phyloP scores from a whole-genome alignment of 2,888 invertebrate genomes.

The Sphaerophoria rueppellii region DNA sequence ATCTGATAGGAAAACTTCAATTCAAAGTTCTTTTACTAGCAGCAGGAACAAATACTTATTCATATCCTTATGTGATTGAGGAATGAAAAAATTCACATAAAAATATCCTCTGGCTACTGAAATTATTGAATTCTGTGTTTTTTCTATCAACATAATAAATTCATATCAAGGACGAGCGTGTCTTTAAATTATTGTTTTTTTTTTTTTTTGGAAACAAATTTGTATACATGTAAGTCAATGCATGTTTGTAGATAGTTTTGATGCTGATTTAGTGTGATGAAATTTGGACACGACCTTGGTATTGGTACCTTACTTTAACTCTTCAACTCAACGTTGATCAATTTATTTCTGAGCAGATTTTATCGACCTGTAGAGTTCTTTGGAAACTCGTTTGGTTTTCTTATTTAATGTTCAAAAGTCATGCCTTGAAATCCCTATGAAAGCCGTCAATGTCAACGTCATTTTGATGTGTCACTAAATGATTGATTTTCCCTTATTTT shows the following conservation, averaged over 20 bases:
- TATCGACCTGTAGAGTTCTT: not conserved
- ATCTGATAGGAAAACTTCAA: constrained; percentile 17
- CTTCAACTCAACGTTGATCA: not conserved
- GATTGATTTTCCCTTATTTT: not conserved
- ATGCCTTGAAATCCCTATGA: constrained; percentile 1
- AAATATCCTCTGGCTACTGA: constrained; percentile 8
- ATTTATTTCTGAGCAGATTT: not conserved
- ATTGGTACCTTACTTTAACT: not conserved
- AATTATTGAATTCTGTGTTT: constrained; percentile 11
- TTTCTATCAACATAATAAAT: not conserved
- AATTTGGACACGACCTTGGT: not conserved
- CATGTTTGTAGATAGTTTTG: too few species aligned
- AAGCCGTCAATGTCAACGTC: not conserved
- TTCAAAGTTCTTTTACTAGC: not conserved
- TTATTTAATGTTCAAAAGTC: not conserved
- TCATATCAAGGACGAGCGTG: too few species aligned
- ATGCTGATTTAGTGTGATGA: too few species aligned
- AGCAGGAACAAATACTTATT: not conserved
- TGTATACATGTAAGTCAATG: too few species aligned
- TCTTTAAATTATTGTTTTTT: not conserved
- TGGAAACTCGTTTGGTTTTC: not conserved
- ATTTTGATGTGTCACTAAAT: not conserved
- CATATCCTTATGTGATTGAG: not conserved
- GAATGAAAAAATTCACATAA: constrained; percentile 1
- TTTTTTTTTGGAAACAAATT: not conserved